These are phyloP conservation scores for Ruditapes philippinarum DNA, from an alignment of 1,140 invertebrate genomes.

Conservation along the genomic window DNA sequence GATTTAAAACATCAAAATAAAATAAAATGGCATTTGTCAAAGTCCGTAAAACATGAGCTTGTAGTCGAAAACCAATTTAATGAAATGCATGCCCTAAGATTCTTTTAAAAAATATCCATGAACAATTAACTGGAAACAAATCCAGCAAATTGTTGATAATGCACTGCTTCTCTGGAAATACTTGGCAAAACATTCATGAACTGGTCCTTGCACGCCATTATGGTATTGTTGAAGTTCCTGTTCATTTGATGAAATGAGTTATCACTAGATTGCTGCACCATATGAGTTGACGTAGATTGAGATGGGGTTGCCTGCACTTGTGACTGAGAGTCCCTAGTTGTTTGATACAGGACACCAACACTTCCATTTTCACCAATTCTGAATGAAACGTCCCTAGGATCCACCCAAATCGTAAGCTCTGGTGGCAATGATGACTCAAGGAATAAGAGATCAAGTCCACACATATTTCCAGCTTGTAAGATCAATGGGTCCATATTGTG, in stretches of 20 bases:
- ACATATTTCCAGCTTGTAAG: constrained; percentile 88
- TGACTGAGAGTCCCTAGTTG: constrained; percentile 37
- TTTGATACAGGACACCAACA: constrained; percentile 89
- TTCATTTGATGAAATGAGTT: constrained; percentile 27
- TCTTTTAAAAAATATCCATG: neutral
- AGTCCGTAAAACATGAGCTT: constrained; percentile 62
- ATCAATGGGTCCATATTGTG: constrained; percentile 90
- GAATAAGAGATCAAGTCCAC: constrained; percentile 87
- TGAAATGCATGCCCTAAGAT: constrained; percentile 57
- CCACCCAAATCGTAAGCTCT: constrained; percentile 91
- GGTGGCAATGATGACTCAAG: constrained; percentile 89
- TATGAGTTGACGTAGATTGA: constrained; percentile 1
- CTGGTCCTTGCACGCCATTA: constrained; percentile 73
- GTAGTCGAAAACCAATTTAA: constrained; percentile 43
- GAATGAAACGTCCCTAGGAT: constrained; percentile 90
- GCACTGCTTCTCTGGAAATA: constrained; percentile 52
- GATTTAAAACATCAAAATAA: constrained; percentile 44
- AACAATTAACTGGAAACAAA: constrained; percentile 73
- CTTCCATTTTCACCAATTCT: constrained; percentile 92
- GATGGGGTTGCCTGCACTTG: constrained; percentile 23
- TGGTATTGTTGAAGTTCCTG: constrained; percentile 63
- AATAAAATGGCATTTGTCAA: constrained; percentile 51
- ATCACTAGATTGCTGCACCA: constrained; percentile 26
- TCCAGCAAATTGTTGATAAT: constrained; percentile 73
- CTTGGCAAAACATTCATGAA: constrained; percentile 71